Base-by-base conservation (phyloP, 2,888 invertebrate species). In the Lasioglossum oenotherae region DNA sequence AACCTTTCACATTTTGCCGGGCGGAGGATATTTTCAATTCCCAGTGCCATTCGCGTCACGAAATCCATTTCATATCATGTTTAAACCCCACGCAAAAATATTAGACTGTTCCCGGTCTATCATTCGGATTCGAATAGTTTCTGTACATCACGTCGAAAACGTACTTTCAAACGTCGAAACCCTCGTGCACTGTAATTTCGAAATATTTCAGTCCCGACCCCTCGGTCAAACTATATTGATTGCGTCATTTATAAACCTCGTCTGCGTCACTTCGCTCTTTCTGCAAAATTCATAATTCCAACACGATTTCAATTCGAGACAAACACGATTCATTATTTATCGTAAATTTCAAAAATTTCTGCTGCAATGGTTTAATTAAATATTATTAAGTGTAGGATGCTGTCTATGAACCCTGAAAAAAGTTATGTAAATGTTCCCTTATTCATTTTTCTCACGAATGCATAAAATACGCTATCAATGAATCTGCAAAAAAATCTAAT, bases 1-100 rank as follows among this genome's bases (percentile, higher is more conserved):
- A 76, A 76, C 64, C 64, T 64, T 31, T 53, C 64, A 31, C 27
- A n/a, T 78, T 69, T 69, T 78, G 27, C n/a, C 14, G 49, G 16
- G n/a, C 23, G 38, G 31, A 12, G 64, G 49, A 69, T 78, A 35
- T 49, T 46, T 67, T 67, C 35, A 31, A 67, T 69, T 69, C 44
- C 49, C n/a, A 2, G 27, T 27, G n/a, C 49, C 23, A 46, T 49
- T 60, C 49, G n/a, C n/a, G 35, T 19, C 12, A 12, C 12, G 77
- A 53, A 69, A 69, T 38, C 67, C 67, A 77, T 67, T 78, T 69
- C 31, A 8, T 44, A 23, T 35, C 31, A 49, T 8, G 31, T 35
- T 73, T 49, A 19, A 19, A 27, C 16, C 12, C 1, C 10, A 10
- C 19, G 35, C 27, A 46, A 46, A 46, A 16, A 46, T 60, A 60